Evolutionary conservation across 2,113 vertebrate genomes (phyloP).

Genomic region (Mirounga angustirostris): DNA sequence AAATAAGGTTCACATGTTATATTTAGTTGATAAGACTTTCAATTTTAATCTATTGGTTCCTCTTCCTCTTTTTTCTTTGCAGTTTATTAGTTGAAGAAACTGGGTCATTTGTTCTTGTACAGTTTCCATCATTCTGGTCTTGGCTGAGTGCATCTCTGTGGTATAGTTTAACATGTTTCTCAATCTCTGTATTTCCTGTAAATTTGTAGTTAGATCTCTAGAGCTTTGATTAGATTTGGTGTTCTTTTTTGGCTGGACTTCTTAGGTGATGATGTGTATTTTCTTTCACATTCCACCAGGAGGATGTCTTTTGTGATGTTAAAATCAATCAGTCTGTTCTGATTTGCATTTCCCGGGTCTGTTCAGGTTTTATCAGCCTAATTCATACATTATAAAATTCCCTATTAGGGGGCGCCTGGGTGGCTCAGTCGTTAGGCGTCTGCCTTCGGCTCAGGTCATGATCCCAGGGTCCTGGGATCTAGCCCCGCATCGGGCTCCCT

Average conservation of each 20-base stretch:
- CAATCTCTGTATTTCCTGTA: background rate
- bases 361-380: slow-evolving; percentile 14
- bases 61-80: background rate
- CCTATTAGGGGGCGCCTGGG: background rate
- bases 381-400: background rate
- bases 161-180: background rate
- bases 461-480: no score
- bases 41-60: background rate
- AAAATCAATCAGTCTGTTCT: background rate
- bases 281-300: background rate
- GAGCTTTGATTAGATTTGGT: background rate
- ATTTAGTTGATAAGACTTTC: background rate
- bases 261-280: background rate
- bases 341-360: background rate
- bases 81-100: slow-evolving; percentile 14
- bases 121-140: background rate
- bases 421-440: no score
- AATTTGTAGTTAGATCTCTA: background rate
- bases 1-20: background rate
- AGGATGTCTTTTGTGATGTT: slow-evolving; percentile 4
- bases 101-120: background rate
- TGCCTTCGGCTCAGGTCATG: no score
- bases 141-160: background rate
- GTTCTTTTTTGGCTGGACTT: background rate
- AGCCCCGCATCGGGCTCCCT: no score